Base-by-base conservation (phyloP, 1,140 invertebrate species). In the Diachasmimorpha longicaudata region DNA sequence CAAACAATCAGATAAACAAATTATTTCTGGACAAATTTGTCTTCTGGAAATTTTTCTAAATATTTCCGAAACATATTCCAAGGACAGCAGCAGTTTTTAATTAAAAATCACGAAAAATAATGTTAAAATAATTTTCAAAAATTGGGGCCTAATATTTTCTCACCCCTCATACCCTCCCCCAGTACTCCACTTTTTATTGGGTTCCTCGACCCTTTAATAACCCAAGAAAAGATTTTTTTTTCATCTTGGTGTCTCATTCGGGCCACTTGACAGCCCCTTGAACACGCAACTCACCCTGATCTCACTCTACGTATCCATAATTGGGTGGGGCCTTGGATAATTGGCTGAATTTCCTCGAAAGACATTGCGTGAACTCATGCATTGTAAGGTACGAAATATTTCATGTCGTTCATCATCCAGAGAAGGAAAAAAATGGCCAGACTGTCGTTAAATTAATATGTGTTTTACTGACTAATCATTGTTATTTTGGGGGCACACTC, bases 401-500 rank as follows among this genome's bases (percentile, higher is more conserved):
- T 52, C 14, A 52, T 31, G 31, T 31, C 31, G 6, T 31, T 3
- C 31, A 3, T 31, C 31, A 31, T 31, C 48, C 14, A 52, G 6
- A 0, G 48, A 13, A 39, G 9, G 31, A 63, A 63, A 63, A 63
- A 63, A 63, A 63, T 9, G 21, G 1, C n/a, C 31, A 31, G 31
- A 31, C 31, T 31, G 31, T 58, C 23, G 16, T 21, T 58, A 58
- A 9, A 58, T 4, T 58, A 6, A 42, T 13, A n/a, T 16, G 37
- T 69, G 39, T 6, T 31, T 31, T 69, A n/a, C 16, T 21, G 63
- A 55, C 52, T 44, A 71, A 13, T 44, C 10, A 36, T 4, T 70
- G 11, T 19, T 52, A 52, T 52, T 16, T 37, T 66, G 36, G 55
- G 44, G 5, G 16, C 8, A 74, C 11, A 83, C 87, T 88, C 77